These are phyloP conservation scores for Eupithecia inturbata DNA, from an alignment of 2,888 invertebrate genomes.

Conservation along the genomic window DNA sequence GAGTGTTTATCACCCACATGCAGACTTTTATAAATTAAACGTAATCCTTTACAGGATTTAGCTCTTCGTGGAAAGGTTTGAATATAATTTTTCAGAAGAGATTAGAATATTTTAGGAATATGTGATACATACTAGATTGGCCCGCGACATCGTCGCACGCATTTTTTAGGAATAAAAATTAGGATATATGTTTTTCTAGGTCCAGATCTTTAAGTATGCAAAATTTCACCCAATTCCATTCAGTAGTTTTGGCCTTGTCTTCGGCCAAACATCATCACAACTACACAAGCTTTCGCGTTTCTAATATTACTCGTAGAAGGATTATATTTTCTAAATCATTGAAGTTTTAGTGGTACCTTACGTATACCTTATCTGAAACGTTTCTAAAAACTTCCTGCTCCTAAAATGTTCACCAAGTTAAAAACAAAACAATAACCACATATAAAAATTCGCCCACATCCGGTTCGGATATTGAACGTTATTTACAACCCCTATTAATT, in stretches of 20 bases:
- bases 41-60: conserved; percentile 16
- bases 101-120: neutral
- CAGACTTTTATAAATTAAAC: conserved; percentile 29
- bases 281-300: too few relatives aligned
- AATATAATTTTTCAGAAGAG: conserved; percentile 10
- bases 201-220: too few relatives aligned
- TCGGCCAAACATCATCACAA: too few relatives aligned
- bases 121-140: too few relatives aligned
- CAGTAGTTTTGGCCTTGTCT: too few relatives aligned
- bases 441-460: conserved; percentile 12
- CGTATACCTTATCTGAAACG: neutral
- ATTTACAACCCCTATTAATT: conserved; percentile 22
- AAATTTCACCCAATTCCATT: too few relatives aligned
- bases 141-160: too few relatives aligned
- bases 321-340: too few relatives aligned
- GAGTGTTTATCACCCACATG: conserved; percentile 34
- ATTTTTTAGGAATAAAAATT: too few relatives aligned
- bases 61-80: conserved; percentile 5
- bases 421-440: neutral
- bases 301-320: too few relatives aligned
- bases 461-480: conserved; percentile 16
- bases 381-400: neutral
- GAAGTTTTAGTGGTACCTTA: too few relatives aligned
- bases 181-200: too few relatives aligned
- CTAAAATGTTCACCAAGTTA: neutral